phyloP scores from a whole-genome alignment of 2,113 vertebrate species.

The Oncorhynchus kisutch region DNA sequence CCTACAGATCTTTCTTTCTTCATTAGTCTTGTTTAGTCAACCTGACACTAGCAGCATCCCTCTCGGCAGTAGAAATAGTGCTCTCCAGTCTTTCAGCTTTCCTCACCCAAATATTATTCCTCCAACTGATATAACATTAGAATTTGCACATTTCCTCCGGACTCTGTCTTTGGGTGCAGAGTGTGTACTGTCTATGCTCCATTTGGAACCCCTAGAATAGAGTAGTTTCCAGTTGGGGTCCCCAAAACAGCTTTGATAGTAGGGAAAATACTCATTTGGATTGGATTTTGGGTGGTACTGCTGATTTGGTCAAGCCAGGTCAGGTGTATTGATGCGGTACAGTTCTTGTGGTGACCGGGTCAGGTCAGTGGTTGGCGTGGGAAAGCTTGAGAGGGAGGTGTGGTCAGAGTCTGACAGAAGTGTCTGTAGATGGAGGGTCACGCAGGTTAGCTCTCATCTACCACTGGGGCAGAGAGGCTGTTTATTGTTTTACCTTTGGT shows the following conservation, averaged over 20 bases:
- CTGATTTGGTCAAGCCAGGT: conserved; percentile 19
- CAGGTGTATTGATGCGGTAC: conserved; percentile 20
- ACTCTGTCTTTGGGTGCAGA: conserved; percentile 8
- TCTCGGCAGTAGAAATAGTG: conserved; percentile 36
- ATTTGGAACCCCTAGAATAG: not conserved
- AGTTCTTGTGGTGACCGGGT: conserved; percentile 14
- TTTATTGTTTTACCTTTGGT: conserved; percentile 69
- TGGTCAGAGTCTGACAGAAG: conserved; percentile 31
- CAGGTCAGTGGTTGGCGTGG: conserved; percentile 31
- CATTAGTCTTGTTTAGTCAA: not conserved
- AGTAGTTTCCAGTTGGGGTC: no score
- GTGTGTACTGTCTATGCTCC: not conserved
- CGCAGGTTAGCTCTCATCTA: conserved; percentile 60
- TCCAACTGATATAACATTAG: conserved; percentile 38
- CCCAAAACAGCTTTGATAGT: no score
- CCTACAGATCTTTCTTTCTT: no score
- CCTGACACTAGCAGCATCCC: not conserved
- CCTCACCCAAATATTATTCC: conserved; percentile 44
- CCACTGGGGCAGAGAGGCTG: conserved; percentile 36
- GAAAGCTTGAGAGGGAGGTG: conserved; percentile 26
- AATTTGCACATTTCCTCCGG: conserved; percentile 42
- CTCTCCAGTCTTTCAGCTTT: conserved; percentile 23
- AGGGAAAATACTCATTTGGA: no score
- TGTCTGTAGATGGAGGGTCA: conserved; percentile 38
- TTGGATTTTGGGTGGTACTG: not conserved